These are phyloP conservation scores for Cydia strobilella DNA, from an alignment of 1,140 invertebrate genomes.

Conservation along the genomic window DNA sequence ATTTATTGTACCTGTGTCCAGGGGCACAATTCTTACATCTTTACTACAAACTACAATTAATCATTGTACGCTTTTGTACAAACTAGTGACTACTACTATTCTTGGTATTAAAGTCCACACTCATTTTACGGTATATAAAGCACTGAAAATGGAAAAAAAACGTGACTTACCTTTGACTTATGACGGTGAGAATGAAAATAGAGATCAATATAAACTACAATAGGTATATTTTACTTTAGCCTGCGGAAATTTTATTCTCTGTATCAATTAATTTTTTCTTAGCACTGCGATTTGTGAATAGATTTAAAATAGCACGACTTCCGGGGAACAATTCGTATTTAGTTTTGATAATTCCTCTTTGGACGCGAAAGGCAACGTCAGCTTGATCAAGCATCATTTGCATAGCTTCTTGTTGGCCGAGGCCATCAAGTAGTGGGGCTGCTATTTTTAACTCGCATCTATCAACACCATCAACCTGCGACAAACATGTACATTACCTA, in stretches of 20 bases:
- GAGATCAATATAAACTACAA: not conserved
- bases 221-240: not conserved
- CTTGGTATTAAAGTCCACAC: no score
- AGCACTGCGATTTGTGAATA: conserved; percentile 52
- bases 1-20: no score
- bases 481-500: conserved; percentile 29
- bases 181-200: not conserved
- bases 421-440: conserved; percentile 50
- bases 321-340: conserved; percentile 66
- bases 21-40: no score
- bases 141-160: no score
- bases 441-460: conserved; percentile 69
- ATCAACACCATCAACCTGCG: conserved; percentile 69
- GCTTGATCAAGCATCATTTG: conserved; percentile 57
- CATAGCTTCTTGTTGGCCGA: conserved; percentile 56
- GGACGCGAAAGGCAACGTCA: conserved; percentile 50
- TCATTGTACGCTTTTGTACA: no score
- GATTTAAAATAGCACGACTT: conserved; percentile 65
- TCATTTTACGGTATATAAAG: no score
- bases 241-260: conserved; percentile 11
- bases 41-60: no score
- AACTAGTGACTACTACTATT: no score
- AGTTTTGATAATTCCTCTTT: conserved; percentile 53
- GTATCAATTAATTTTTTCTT: conserved; percentile 25
- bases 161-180: no score